phyloP scores from a whole-genome alignment of 2,888 invertebrate genomes.

The Cerastoderma edule region DNA sequence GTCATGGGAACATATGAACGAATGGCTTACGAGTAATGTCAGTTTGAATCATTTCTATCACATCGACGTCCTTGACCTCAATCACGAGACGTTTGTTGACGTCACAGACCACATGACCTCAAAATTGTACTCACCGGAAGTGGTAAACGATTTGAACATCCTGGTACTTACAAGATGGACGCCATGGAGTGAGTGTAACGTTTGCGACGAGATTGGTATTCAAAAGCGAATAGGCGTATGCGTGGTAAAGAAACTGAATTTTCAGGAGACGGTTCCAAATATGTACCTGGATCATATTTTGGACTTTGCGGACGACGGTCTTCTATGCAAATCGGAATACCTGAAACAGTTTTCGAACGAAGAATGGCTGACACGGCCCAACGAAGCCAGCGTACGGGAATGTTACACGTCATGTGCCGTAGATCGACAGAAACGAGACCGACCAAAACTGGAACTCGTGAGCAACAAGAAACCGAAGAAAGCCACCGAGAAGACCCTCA shows the following conservation, averaged over 20 bases:
- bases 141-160: slow-evolving; percentile 34
- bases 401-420: slow-evolving; percentile 34
- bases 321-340: slow-evolving; percentile 56
- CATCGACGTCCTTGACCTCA: slow-evolving; percentile 52
- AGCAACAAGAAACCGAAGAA: slow-evolving; percentile 22
- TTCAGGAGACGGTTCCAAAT: slow-evolving; percentile 22
- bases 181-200: slow-evolving; percentile 55
- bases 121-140: slow-evolving; percentile 13
- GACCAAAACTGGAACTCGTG: slow-evolving; percentile 12
- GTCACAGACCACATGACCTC: slow-evolving; percentile 23
- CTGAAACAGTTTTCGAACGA: slow-evolving; percentile 36
- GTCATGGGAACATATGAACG: slow-evolving; percentile 38
- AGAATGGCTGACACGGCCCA: slow-evolving; percentile 31
- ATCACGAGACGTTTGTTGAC: slow-evolving; percentile 31
- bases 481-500: slow-evolving; percentile 20
- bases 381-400: slow-evolving; percentile 40
- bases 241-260: slow-evolving; percentile 37
- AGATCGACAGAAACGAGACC: slow-evolving; percentile 25
- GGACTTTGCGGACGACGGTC: slow-evolving; percentile 36
- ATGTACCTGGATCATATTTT: slow-evolving; percentile 43
- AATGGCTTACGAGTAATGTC: slow-evolving; percentile 37
- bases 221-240: slow-evolving; percentile 58
- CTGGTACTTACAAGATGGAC: slow-evolving; percentile 53
- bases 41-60: slow-evolving; percentile 43
- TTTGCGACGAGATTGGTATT: slow-evolving; percentile 46